Evolutionary conservation across 2,888 invertebrate species (phyloP).

Genomic region (Cheilosia variabilis): DNA sequence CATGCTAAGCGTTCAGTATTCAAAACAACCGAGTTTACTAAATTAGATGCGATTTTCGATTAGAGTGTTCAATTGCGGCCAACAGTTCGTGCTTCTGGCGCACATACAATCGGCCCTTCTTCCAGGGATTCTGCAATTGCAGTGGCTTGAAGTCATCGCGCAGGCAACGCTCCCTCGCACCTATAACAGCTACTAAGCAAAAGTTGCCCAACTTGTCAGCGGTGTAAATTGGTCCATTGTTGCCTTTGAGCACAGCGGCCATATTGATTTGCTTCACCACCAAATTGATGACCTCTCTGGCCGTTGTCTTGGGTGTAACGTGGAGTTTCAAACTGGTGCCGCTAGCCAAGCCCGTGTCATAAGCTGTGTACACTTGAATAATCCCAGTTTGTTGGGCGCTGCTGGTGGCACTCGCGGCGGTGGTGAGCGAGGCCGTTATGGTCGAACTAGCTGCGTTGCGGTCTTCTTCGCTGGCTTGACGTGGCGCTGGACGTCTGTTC

Average conservation of each 20-base stretch:
- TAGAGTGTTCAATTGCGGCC: slow-evolving; percentile 94
- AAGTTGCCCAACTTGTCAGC: slow-evolving; percentile 93
- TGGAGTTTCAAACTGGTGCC: slow-evolving; percentile 97
- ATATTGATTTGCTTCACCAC: slow-evolving; percentile 98
- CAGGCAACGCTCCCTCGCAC: slow-evolving; percentile 96
- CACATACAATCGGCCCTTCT: slow-evolving; percentile 96
- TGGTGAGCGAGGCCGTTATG: slow-evolving; percentile 79
- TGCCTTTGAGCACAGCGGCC: slow-evolving; percentile 94
- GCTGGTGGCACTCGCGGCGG: slow-evolving; percentile 72
- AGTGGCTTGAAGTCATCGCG: slow-evolving; percentile 97
- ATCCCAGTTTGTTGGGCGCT: slow-evolving; percentile 79
- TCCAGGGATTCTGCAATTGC: slow-evolving; percentile 97
- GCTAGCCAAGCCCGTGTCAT: slow-evolving; percentile 96
- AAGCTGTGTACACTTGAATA: slow-evolving; percentile 96
- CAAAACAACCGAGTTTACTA: slow-evolving; percentile 72
- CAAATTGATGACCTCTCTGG: slow-evolving; percentile 96
- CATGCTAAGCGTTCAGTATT: background rate
- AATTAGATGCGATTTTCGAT: slow-evolving; percentile 88
- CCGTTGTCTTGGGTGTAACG: slow-evolving; percentile 96
- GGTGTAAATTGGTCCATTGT: slow-evolving; percentile 93
- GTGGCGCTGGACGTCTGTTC: slow-evolving; percentile 78
- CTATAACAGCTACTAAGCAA: slow-evolving; percentile 97
- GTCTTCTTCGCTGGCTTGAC: slow-evolving; percentile 80
- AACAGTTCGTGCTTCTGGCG: slow-evolving; percentile 95
- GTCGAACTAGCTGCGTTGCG: slow-evolving; percentile 77